Conservation (phyloP, 2,113 vertebrate species). For the Ellobius talpinus region DNA sequence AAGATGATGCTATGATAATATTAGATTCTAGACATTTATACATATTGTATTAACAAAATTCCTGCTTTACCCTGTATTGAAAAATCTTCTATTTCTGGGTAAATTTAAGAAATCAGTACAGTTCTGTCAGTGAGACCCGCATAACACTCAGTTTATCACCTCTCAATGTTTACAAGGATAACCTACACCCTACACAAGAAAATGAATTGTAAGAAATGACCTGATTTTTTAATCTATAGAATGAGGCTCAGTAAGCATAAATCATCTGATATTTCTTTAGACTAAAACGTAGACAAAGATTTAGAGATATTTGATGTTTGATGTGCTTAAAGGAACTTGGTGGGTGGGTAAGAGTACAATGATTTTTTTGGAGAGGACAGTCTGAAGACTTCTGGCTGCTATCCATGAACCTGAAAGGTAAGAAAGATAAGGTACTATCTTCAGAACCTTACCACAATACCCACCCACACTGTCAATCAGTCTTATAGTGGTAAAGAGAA, state of each 20-base stretch:
- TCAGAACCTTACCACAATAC: background rate
- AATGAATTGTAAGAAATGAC: background rate
- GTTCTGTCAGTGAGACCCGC: background rate
- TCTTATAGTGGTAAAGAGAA: slow-evolving; percentile 37
- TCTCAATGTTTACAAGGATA: background rate
- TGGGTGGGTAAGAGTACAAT: background rate
- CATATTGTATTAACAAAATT: slow-evolving; percentile 1
- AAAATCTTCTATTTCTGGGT: slow-evolving; percentile 12
- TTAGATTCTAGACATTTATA: slow-evolving; percentile 15
- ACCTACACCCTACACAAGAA: slow-evolving; percentile 24
- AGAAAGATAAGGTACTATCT: slow-evolving; percentile 5
- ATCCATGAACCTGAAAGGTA: background rate
- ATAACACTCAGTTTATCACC: background rate
- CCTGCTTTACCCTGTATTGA: background rate
- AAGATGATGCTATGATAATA: slow-evolving; percentile 2
- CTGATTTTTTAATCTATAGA: slow-evolving; percentile 11
- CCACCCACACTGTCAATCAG: background rate
- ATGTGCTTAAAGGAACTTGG: background rate
- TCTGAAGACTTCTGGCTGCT: background rate
- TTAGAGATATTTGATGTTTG: slow-evolving; percentile 43
- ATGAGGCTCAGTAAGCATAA: slow-evolving; percentile 38
- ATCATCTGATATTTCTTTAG: slow-evolving; percentile 4
- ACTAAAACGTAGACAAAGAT: background rate
- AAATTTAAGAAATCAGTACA: slow-evolving; percentile 37
- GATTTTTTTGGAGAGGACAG: background rate